phyloP scores from a whole-genome alignment of 2,888 invertebrate genomes.

The Bhutanitis thaidina region DNA sequence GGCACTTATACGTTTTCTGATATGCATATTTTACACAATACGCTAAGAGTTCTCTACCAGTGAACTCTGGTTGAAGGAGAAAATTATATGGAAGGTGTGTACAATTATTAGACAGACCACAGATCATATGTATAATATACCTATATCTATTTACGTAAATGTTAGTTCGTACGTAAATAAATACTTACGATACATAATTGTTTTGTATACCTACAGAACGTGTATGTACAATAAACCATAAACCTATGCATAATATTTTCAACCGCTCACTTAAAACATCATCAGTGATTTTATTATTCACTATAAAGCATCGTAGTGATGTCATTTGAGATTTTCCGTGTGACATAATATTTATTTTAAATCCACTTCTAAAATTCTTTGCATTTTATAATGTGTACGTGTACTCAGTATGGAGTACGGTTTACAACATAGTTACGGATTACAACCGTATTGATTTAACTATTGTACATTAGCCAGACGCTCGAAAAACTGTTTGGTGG shows the following conservation, averaged over 20 bases:
- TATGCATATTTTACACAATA: too few species aligned
- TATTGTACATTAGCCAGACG: conserved; percentile 5
- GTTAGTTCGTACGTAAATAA: too few species aligned
- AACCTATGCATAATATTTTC: background rate
- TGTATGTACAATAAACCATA: too few species aligned
- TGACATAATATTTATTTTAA: conserved; percentile 7
- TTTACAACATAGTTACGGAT: background rate
- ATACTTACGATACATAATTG: too few species aligned
- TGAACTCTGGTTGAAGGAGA: too few species aligned
- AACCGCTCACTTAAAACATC: conserved; percentile 6
- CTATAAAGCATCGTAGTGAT: conserved; percentile 6
- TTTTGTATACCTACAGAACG: too few species aligned
- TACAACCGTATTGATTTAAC: conserved; percentile 7
- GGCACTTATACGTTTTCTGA: background rate
- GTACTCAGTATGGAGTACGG: too few species aligned
- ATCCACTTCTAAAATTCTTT: background rate
- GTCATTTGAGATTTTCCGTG: conserved; percentile 14
- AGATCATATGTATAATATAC: too few species aligned
- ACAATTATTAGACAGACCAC: too few species aligned
- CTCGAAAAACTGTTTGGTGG: conserved; percentile 1
- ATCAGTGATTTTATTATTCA: background rate
- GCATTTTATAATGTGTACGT: background rate
- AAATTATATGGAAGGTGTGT: too few species aligned
- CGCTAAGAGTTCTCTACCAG: too few species aligned
- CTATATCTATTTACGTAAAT: too few species aligned